Conservation (phyloP, 1,140 invertebrate genomes). For the Temnothorax longispinosus region DNA sequence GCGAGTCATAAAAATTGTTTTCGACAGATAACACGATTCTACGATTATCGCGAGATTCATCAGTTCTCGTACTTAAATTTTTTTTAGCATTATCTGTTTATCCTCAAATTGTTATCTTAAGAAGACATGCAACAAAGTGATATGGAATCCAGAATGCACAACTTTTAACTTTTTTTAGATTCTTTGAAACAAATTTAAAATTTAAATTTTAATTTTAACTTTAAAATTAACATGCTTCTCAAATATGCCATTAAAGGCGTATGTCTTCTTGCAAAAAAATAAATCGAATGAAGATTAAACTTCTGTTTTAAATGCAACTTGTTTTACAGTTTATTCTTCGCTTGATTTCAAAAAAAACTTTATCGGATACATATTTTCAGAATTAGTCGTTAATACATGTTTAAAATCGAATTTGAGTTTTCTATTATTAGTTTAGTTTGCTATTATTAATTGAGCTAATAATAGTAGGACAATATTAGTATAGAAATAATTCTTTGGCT, state of each 20-base stretch:
- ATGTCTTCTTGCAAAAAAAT: neutral
- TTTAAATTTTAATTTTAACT: neutral
- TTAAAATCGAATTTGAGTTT: neutral
- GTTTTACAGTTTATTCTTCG: neutral
- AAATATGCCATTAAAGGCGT: neutral
- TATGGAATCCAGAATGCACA: neutral
- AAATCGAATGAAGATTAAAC: neutral
- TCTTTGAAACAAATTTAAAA: neutral
- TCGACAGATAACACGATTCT: conserved; percentile 3
- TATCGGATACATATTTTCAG: neutral
- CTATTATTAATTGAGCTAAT: neutral
- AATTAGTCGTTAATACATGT: neutral
- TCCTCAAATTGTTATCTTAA: neutral
- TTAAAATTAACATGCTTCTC: neutral
- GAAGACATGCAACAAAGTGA: neutral
- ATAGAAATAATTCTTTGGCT: neutral
- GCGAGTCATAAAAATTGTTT: conserved; percentile 12
- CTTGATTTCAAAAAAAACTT: neutral
- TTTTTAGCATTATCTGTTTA: neutral
- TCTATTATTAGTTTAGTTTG: neutral
- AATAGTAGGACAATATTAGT: neutral
- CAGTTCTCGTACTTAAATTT: neutral
- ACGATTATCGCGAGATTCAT: neutral
- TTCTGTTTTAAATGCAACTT: neutral
- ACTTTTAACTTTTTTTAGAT: neutral